A percentile compares a stretch with the other conserved stretches of the same genome.
Evolutionary conservation across 1,140 invertebrate species (phyloP).

Genomic region (Melitaea cinxia): DNA sequence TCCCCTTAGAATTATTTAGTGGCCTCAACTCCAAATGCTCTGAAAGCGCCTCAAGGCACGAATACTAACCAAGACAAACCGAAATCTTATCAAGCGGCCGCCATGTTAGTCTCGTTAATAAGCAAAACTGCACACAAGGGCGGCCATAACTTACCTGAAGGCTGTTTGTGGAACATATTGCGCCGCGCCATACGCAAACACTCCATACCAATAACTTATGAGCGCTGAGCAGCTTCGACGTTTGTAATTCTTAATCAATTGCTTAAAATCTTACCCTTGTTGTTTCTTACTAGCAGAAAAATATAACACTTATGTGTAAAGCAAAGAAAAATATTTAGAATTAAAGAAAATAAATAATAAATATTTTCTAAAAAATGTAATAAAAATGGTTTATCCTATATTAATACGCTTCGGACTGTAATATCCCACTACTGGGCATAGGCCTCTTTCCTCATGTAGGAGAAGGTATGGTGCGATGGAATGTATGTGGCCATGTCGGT

Average conservation of each 20-base stretch:
- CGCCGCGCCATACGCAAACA: slow-evolving; percentile 63
- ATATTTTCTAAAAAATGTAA: no score
- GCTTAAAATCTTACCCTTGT: slow-evolving; percentile 9
- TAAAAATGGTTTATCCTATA: no score
- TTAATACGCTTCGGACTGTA: no score
- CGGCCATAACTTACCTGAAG: slow-evolving; percentile 69
- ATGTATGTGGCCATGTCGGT: no score
- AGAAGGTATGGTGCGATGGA: no score
- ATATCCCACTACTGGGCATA: no score
- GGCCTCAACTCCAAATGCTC: slow-evolving; percentile 71
- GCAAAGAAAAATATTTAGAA: no score
- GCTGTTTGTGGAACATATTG: slow-evolving; percentile 71
- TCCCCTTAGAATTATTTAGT: slow-evolving; percentile 35
- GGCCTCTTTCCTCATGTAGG: no score
- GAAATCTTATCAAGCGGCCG: slow-evolving; percentile 76
- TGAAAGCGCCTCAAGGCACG: slow-evolving; percentile 70
- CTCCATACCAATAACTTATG: slow-evolving; percentile 52
- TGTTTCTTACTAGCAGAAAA: no score
- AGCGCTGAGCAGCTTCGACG: slow-evolving; percentile 42
- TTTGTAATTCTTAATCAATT: slow-evolving; percentile 28
- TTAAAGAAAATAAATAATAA: no score
- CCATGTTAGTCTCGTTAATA: slow-evolving; percentile 77
- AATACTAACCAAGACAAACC: slow-evolving; percentile 75
- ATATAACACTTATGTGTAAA: no score
- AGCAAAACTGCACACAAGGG: slow-evolving; percentile 75